Percentiles rank a stretch among this genome's conserved stretches.
These are phyloP conservation scores for Eurystomus gularis DNA, from an alignment of 2,113 vertebrate genomes.

Conservation along the genomic window DNA sequence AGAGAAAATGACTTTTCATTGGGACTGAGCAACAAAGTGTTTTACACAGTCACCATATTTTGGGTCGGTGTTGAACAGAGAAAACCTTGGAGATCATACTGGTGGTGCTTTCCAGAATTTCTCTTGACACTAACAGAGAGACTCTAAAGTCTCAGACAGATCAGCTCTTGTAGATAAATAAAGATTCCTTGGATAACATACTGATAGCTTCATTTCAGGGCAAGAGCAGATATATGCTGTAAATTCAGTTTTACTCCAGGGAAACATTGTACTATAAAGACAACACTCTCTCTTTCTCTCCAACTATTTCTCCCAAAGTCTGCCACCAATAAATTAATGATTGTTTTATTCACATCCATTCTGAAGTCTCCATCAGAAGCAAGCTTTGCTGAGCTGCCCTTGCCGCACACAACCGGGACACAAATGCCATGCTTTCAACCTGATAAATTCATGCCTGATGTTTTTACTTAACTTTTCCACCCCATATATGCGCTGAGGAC, in stretches of 20 bases:
- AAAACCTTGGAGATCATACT: background rate
- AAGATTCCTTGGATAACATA: background rate
- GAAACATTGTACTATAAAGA: background rate
- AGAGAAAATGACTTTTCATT: background rate
- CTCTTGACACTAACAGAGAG: background rate
- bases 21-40: background rate
- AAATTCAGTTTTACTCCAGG: background rate
- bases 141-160: background rate
- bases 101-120: background rate
- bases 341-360: background rate
- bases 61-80: background rate
- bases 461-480: background rate
- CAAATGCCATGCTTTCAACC: background rate
- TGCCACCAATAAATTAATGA: background rate
- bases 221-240: background rate
- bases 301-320: background rate
- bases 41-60: background rate
- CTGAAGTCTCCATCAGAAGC: background rate
- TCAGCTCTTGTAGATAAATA: background rate
- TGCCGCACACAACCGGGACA: background rate
- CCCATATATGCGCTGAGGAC: background rate
- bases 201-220: background rate
- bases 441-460: background rate
- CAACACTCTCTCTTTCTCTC: background rate
- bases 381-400: background rate